Evolutionary conservation across 2,888 invertebrate species (phyloP).

Genomic region (Imbricaverruca yamaguchii): DNA sequence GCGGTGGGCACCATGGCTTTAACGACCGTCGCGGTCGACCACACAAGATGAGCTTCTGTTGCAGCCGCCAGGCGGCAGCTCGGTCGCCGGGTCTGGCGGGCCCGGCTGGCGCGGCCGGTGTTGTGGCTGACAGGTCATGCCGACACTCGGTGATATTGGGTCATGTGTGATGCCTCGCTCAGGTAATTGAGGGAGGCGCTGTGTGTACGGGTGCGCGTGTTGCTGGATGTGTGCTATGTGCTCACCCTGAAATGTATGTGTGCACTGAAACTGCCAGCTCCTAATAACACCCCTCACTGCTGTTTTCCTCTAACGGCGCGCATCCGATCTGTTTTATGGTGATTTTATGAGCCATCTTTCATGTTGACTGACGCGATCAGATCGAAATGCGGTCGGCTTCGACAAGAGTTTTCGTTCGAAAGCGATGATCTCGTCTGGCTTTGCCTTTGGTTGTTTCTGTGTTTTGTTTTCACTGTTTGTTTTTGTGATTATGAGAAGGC

Average conservation of each 20-base stretch:
- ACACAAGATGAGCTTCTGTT: no score
- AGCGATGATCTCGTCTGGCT: neutral
- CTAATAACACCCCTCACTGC: neutral
- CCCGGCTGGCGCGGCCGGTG: neutral
- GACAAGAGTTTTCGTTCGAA: neutral
- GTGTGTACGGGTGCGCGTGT: no score
- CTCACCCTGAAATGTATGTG: neutral
- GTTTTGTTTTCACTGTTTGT: neutral
- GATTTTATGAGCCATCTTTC: neutral
- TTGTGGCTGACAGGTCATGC: neutral
- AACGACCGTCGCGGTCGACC: no score
- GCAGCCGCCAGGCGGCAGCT: no score
- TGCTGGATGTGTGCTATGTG: no score
- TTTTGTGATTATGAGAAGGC: neutral
- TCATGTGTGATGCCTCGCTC: neutral
- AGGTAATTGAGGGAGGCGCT: neutral
- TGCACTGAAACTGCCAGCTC: neutral
- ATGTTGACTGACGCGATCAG: neutral
- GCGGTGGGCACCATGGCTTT: no score
- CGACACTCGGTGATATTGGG: neutral
- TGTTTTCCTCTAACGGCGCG: neutral
- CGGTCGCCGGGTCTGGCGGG: no score
- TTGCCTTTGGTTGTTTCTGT: slow-evolving; percentile 3
- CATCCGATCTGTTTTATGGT: neutral
- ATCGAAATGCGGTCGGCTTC: neutral